Evolutionary conservation across 2,888 invertebrate species (phyloP), one percentile per base, ranked within the genome.

Genomic region (Catocala sponsa): DNA sequence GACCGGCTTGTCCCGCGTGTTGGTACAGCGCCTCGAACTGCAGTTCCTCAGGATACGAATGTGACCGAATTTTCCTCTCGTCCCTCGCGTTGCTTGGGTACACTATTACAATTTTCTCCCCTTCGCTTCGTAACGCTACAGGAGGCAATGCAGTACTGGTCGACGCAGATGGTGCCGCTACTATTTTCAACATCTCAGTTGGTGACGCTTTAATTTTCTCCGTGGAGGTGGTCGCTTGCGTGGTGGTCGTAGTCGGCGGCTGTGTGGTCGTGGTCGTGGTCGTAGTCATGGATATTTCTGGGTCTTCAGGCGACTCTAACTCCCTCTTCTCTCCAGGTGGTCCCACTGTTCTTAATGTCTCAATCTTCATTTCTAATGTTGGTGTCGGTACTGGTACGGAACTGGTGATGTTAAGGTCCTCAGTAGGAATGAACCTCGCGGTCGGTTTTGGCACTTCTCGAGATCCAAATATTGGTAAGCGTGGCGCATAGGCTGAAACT

Each of bases 401-500:
- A 68, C 83, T 87, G 0, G 91, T 92, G 2, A 81, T 76, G 70
- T 91, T 92, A 4, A 83, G 68, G 15, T 91, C 86, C 54, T 94
- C 91, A 46, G 95, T 95, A 2, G 96, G 96, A 65, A 97, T 96
- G 76, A 96, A 96, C 55, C 96, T 95, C 0, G 96, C 95, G 6
- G 94, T 92, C 5, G 95, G 92, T 65, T 89, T 95, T 47, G 91
- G 89, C 7, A 88, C 78, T 70, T 94, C 94, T 13, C 91, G 86
- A 0, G 88, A 85, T 4, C 95, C 95, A 74, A 96, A 95, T 72
- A 96, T 95, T 9, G 96, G 96, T 66, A 97, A 95, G 61, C 96
- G 96, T 0, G 97, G 97, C 0, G 97, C 97, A 85, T 97, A 97
- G 49, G 97, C 97, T 11, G 97, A 97, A 9, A 97, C 97, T 6